Conservation (phyloP, 2,113 vertebrate species). For the Dasyornis broadbenti region DNA sequence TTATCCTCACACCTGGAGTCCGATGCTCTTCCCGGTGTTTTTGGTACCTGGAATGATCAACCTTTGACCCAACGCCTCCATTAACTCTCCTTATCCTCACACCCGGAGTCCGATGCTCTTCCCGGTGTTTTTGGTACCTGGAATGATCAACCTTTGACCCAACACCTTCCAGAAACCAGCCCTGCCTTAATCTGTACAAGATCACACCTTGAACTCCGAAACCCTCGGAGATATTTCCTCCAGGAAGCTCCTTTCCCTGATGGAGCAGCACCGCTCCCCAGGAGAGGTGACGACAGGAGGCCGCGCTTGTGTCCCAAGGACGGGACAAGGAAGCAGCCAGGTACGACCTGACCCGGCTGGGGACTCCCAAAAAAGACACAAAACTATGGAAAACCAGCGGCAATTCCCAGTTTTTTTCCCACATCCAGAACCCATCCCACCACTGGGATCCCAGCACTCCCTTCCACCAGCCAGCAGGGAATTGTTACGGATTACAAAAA, state of each 20-base stretch:
- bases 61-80: not conserved
- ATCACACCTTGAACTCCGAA: not conserved
- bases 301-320: accelerated
- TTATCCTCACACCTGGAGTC: not conserved
- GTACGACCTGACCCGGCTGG: not conserved
- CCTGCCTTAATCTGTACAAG: accelerated
- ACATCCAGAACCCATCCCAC: not conserved
- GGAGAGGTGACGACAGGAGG: not conserved
- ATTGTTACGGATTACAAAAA: not conserved
- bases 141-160: not conserved
- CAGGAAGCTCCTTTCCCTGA: not conserved
- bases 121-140: not conserved
- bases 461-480: not conserved
- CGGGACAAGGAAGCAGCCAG: not conserved
- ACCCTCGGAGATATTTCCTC: not conserved
- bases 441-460: not conserved
- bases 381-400: not conserved
- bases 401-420: not conserved
- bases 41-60: not conserved
- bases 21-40: not conserved
- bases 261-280: not conserved
- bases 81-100: too few species aligned
- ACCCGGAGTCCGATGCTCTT: too few species aligned
- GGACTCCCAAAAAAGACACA: not conserved
- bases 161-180: not conserved